phyloP scores from a whole-genome alignment of 2,797 vertebrate genomes.

The Alca torda region DNA sequence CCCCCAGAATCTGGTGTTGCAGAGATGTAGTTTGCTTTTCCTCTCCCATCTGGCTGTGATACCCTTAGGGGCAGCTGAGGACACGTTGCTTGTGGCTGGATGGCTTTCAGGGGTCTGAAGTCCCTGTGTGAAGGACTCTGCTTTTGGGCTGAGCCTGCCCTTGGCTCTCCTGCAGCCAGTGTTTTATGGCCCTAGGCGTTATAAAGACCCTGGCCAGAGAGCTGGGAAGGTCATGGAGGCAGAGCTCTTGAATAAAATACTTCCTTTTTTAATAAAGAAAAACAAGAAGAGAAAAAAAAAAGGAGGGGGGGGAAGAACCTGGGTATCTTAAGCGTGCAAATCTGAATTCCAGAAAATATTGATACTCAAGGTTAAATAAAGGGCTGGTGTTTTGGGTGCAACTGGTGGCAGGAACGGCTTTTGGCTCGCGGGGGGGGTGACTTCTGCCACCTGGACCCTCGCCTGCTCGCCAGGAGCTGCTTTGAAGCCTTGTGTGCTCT shows the following conservation, averaged over 20 bases:
- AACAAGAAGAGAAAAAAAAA: no score
- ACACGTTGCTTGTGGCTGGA: rapidly evolving
- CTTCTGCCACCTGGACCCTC: not conserved
- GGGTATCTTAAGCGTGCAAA: not conserved
- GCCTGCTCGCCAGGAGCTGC: not conserved
- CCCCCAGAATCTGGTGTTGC: not conserved
- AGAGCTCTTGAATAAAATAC: not conserved
- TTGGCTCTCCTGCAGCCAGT: rapidly evolving
- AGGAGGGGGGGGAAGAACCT: not conserved
- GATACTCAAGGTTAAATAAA: not conserved
- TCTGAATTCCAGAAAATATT: rapidly evolving
- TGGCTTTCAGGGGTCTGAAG: not conserved
- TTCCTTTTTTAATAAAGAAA: not conserved
- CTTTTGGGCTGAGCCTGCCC: not conserved
- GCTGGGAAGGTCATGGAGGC: not conserved
- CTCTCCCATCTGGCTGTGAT: rapidly evolving
- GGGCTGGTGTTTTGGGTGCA: not conserved
- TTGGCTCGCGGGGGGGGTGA: not conserved
- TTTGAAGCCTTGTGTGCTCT: not conserved
- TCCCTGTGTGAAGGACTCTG: not conserved
- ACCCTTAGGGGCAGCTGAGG: not conserved
- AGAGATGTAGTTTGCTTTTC: not conserved
- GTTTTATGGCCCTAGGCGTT: not conserved
- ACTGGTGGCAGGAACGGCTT: not conserved
- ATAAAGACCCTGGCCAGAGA: not conserved